phyloP scores from a whole-genome alignment of 1,140 invertebrate species.

The Lucilia cuprina region DNA sequence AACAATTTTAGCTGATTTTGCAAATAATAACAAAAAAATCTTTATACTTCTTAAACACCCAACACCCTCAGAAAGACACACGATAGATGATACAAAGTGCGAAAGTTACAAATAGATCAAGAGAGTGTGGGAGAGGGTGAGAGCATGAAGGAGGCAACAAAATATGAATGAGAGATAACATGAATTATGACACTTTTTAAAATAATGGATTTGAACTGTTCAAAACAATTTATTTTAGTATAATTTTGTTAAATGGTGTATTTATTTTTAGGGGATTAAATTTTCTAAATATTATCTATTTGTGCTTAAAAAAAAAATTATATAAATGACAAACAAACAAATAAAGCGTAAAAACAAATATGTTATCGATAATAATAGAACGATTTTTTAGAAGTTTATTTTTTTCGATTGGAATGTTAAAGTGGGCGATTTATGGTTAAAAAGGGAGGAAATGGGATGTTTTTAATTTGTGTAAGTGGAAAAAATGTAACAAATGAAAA shows the following conservation, averaged over 20 bases:
- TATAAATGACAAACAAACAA: too few relatives aligned
- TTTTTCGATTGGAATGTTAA: too few relatives aligned
- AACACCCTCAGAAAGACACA: too few relatives aligned
- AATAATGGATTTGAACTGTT: constrained; percentile 22
- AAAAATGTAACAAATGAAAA: too few relatives aligned
- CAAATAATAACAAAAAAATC: constrained; percentile 6
- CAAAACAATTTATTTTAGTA: constrained; percentile 43
- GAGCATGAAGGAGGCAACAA: not conserved
- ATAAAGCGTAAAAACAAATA: not conserved
- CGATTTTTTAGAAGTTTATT: too few relatives aligned
- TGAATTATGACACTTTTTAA: constrained; percentile 13
- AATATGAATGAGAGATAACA: not conserved
- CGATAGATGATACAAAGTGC: not conserved
- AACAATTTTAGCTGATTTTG: constrained; percentile 29
- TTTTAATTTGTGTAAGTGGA: too few relatives aligned
- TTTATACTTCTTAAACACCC: not conserved
- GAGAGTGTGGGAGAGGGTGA: not conserved
- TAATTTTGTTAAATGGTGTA: constrained; percentile 37
- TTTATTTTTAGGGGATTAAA: not conserved
- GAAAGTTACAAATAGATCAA: not conserved
- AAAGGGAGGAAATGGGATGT: too few relatives aligned
- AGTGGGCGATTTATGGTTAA: too few relatives aligned
- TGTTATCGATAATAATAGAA: not conserved
- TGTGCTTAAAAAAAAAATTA: not conserved
- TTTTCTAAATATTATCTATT: not conserved